These are phyloP conservation scores for Xestia ashworthii DNA, from an alignment of 2,888 invertebrate species.

Conservation along the genomic window DNA sequence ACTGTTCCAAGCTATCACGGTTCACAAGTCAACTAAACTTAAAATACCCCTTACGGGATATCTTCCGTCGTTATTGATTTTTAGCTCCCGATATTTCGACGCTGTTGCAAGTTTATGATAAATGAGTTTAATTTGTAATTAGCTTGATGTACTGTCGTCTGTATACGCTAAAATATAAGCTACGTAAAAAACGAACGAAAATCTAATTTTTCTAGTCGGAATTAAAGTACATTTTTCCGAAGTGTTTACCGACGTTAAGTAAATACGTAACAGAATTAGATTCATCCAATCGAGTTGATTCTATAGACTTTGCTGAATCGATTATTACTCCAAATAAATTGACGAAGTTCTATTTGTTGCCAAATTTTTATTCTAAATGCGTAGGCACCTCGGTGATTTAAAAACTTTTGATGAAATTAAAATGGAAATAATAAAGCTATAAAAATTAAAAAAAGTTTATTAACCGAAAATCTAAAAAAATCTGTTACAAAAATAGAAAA, in stretches of 20 bases:
- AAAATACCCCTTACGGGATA: too few relatives aligned
- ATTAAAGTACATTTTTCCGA: not conserved
- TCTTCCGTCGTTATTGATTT: too few relatives aligned
- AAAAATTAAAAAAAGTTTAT: too few relatives aligned
- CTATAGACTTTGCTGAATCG: conserved; percentile 32
- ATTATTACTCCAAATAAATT: conserved; percentile 38
- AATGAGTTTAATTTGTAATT: not conserved
- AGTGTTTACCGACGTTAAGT: conserved; percentile 20
- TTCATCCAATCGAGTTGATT: conserved; percentile 24
- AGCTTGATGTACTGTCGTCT: too few relatives aligned
- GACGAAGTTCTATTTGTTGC: conserved; percentile 10
- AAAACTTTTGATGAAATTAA: not conserved
- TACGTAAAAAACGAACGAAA: not conserved
- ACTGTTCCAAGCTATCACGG: too few relatives aligned
- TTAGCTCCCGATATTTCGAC: too few relatives aligned
- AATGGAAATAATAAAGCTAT: not conserved
- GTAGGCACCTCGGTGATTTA: not conserved
- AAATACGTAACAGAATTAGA: conserved; percentile 30
- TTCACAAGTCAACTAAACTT: too few relatives aligned
- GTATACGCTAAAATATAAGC: too few relatives aligned
- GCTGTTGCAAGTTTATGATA: too few relatives aligned
- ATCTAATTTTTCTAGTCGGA: not conserved
- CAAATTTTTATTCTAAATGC: conserved; percentile 6
- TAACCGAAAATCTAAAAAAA: not conserved
- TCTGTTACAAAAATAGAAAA: not conserved